These are phyloP conservation scores for Anhinga rufa DNA, from an alignment of 2,113 vertebrate species.

Conservation along the genomic window DNA sequence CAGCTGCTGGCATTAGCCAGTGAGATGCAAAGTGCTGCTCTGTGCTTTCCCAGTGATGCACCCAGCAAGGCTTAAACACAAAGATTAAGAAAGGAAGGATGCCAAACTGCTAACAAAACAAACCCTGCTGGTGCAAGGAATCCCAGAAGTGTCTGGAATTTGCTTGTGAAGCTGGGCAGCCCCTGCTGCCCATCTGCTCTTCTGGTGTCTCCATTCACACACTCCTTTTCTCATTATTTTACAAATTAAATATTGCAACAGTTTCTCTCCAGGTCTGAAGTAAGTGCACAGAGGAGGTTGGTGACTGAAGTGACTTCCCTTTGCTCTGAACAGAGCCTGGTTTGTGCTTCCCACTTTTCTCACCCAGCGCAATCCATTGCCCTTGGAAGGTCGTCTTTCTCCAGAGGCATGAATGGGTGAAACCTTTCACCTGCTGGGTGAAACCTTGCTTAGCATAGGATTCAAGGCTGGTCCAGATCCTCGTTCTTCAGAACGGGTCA, in stretches of 20 bases:
- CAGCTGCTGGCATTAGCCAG: background rate
- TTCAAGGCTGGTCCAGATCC: background rate
- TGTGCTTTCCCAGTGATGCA: background rate
- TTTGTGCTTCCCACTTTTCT: background rate
- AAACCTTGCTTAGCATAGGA: background rate
- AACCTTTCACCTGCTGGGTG: background rate
- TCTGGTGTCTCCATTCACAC: background rate
- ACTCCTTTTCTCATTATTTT: background rate
- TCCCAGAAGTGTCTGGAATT: slow-evolving; percentile 43
- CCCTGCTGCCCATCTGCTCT: background rate
- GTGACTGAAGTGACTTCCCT: background rate
- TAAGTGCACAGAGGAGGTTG: rapidly evolving
- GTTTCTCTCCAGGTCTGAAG: background rate
- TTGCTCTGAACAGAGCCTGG: background rate
- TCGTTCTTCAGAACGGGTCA: background rate
- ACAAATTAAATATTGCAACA: background rate
- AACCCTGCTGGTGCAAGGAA: slow-evolving; percentile 32
- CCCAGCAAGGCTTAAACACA: background rate
- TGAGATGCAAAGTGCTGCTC: background rate
- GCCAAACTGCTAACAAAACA: slow-evolving; percentile 35
- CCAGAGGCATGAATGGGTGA: background rate
- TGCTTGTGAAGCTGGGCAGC: slow-evolving; percentile 12
- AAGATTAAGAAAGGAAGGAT: slow-evolving; percentile 9
- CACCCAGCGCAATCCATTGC: background rate
- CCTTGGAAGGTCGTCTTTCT: background rate